Conservation (phyloP, 2,797 vertebrate species). For the Poeciliopsis paucimaculata region DNA sequence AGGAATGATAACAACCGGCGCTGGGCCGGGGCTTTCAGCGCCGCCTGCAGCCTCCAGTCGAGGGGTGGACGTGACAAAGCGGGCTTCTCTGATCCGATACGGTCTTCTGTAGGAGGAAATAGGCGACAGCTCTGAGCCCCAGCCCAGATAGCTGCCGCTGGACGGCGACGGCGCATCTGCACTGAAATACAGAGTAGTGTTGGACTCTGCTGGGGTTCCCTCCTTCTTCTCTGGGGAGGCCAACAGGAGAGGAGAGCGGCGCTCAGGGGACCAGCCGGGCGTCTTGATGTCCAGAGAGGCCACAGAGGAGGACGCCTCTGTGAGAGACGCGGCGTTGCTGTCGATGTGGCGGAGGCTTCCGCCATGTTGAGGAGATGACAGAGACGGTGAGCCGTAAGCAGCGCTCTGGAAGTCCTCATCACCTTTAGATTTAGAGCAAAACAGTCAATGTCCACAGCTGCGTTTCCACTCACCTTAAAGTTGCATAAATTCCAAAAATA, state of each 20-base stretch:
- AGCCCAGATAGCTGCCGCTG: constrained; percentile 58
- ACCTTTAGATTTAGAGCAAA: constrained; percentile 46
- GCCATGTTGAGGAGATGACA: constrained; percentile 62
- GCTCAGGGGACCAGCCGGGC: constrained; percentile 66
- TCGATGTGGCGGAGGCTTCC: constrained; percentile 73
- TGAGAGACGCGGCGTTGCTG: constrained; percentile 63
- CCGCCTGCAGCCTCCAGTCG: constrained; percentile 63
- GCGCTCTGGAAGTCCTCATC: constrained; percentile 79
- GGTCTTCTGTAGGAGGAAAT: constrained; percentile 77
- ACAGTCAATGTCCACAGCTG: not conserved
- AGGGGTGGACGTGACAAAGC: constrained; percentile 86
- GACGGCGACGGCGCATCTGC: constrained; percentile 67
- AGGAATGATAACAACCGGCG: constrained; percentile 68
- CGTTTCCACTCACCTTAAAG: too few relatives aligned
- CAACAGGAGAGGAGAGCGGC: constrained; percentile 69
- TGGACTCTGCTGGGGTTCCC: constrained; percentile 61
- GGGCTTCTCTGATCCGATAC: constrained; percentile 72
- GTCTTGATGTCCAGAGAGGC: constrained; percentile 74
- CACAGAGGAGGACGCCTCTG: constrained; percentile 64
- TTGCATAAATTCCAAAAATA: too few relatives aligned
- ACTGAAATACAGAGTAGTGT: constrained; percentile 84
- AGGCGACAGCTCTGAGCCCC: constrained; percentile 73
- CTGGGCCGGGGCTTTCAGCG: constrained; percentile 47
- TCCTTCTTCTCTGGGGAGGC: constrained; percentile 69
- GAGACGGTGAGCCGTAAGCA: constrained; percentile 69